phyloP scores from a whole-genome alignment of 1,140 invertebrate genomes.

The Himalopsyche phryganea region DNA sequence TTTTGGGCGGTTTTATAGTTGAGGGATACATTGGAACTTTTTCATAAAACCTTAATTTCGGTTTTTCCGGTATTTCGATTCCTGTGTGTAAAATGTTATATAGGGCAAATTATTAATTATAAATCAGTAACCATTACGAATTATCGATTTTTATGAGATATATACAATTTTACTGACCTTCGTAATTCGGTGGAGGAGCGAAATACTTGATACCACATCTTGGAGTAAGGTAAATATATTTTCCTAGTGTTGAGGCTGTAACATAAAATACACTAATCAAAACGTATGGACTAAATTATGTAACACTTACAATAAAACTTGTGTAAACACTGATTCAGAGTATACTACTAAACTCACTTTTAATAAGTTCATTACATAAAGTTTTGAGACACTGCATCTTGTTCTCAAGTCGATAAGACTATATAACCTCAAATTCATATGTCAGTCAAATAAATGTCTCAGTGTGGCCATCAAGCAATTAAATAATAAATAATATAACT shows the following conservation, averaged over 20 bases:
- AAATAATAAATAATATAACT: too few relatives aligned
- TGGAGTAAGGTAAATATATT: constrained; percentile 35
- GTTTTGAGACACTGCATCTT: constrained; percentile 7
- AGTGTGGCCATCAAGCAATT: too few relatives aligned
- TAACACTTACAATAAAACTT: background rate
- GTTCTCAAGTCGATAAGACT: background rate
- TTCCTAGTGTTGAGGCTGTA: background rate
- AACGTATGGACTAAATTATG: background rate
- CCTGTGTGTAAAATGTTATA: background rate
- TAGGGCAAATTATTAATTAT: background rate
- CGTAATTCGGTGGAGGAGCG: constrained; percentile 56
- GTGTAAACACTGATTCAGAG: too few relatives aligned
- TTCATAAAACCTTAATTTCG: constrained; percentile 63
- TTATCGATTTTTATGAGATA: background rate
- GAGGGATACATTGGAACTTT: constrained; percentile 69
- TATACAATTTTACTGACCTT: constrained; percentile 47
- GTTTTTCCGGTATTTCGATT: constrained; percentile 69
- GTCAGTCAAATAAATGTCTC: too few relatives aligned
- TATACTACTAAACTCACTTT: constrained; percentile 1
- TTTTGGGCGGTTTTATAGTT: constrained; percentile 70
- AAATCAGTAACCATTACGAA: background rate
- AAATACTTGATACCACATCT: constrained; percentile 61
- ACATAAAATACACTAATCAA: constrained; percentile 3
- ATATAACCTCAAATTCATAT: too few relatives aligned
- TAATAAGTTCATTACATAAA: constrained; percentile 1